A percentile compares a stretch with the other conserved stretches of the same genome.
Evolutionary conservation across 30 jellyfish, hydroid and myxozoan species (phyloP).

Genomic region (Cassiopea xamachana): DNA sequence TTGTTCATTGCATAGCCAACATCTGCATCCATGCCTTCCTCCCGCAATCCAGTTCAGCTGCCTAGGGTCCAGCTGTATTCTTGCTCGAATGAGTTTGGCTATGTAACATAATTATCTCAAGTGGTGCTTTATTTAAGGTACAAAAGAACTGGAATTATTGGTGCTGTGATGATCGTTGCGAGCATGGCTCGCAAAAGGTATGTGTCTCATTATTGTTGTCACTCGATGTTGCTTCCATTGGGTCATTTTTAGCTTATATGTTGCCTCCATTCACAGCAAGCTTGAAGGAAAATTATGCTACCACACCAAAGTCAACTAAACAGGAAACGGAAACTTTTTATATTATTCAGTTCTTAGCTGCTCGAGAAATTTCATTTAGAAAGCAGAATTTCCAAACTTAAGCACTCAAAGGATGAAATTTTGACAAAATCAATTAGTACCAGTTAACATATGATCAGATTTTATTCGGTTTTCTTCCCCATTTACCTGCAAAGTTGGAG

Average conservation of each 20-base stretch:
- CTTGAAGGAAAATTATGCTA: too few species aligned
- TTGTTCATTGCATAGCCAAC: too few species aligned
- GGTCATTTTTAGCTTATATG: not conserved
- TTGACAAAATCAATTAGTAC: not conserved
- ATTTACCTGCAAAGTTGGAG: not conserved
- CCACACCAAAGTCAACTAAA: too few species aligned
- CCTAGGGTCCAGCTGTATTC: not conserved
- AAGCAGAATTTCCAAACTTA: too few species aligned
- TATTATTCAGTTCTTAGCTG: too few species aligned
- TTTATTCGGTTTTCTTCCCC: not conserved
- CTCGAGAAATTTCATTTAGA: too few species aligned
- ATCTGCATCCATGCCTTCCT: too few species aligned
- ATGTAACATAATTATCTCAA: not conserved
- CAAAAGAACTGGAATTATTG: conserved; percentile 81
- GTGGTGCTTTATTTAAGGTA: conserved; percentile 1
- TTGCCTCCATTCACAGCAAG: not conserved
- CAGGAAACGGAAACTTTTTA: too few species aligned
- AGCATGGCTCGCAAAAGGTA: conserved; percentile 54
- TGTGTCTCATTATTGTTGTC: not conserved
- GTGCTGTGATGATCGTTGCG: conserved; percentile 74
- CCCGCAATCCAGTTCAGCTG: not conserved
- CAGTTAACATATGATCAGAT: not conserved
- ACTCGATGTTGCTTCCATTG: not conserved
- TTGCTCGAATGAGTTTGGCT: not conserved
- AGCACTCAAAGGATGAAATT: not conserved